Base-by-base conservation (phyloP, 2,113 vertebrate genomes). In the Oophaga pumilio region DNA sequence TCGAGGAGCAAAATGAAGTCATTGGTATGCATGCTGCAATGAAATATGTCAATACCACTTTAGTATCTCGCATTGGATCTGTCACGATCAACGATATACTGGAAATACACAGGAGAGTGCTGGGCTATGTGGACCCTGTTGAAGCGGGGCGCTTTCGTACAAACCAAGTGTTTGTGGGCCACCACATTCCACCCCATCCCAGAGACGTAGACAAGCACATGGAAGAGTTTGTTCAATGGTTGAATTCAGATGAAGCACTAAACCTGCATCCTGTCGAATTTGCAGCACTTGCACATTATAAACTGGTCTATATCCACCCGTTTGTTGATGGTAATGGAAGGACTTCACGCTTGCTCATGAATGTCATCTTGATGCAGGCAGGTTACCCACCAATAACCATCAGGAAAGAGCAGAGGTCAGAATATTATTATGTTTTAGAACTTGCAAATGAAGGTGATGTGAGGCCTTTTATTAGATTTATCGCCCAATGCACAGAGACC, bases 1-100 rank as follows among this genome's bases (percentile, higher is more conserved):
- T 99, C 43, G 95, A 95, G 90, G 98, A 99, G 92, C 98, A 99
- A 92, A 99, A 98, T 0, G 98, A 99, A 93, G 98, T 98, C 56
- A 96, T 99, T 0, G 98, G 98, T 0, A 96, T 99, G 91, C 97
- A 99, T 1, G 96, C 95, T 0, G 98, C 98, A 50, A 95, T 99
- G 95, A 99, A 96, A 79, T 99, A 97, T 33, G 92, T 99, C 89
- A 99, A 99, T 89, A 94, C 96, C 76, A 98, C 98, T 0, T 92
- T 99, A 89, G 89, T 98, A 0, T 96, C 97, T 0, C 93, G 96
- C 15, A 92, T 96, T 0, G 97, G 97, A 13, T 94, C 95, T 0
- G 95, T 99, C 20, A 92, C 93, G 4, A 94, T 95, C 77, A 22
- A 66, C 0, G 95, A 99, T 87, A 92, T 99, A 90, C 81, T 99